Evolutionary conservation across 2,797 vertebrate species (phyloP).

Genomic region (Aplochiton taeniatus): DNA sequence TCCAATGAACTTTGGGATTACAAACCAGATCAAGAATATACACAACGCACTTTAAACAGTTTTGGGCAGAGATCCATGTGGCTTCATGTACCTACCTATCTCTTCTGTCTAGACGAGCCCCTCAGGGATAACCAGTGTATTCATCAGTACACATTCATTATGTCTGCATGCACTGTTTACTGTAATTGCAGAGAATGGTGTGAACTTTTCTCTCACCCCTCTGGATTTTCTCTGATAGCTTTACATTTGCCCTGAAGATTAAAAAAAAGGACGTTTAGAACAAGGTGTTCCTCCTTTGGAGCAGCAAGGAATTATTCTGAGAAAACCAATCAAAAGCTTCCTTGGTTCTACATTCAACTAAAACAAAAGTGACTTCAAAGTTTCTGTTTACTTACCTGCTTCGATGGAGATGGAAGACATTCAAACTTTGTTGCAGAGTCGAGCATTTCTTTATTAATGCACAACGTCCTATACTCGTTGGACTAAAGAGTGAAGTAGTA

Average conservation of each 20-base stretch:
- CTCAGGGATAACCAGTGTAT: constrained; percentile 11
- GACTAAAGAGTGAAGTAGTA: no score
- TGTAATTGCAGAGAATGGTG: constrained; percentile 40
- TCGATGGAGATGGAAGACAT: neutral
- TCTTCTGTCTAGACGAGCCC: neutral
- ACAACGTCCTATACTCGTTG: no score
- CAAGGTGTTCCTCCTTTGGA: neutral
- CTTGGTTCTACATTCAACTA: neutral
- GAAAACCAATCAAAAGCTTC: neutral
- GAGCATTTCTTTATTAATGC: no score
- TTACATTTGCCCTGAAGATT: neutral
- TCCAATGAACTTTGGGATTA: no score
- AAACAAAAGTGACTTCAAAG: neutral
- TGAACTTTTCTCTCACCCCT: constrained; percentile 16
- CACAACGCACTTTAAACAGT: no score
- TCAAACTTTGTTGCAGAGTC: neutral
- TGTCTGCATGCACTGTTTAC: constrained; percentile 43
- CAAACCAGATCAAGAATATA: no score
- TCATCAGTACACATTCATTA: constrained; percentile 31
- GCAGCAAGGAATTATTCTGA: neutral
- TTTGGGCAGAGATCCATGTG: no score
- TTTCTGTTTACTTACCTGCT: neutral
- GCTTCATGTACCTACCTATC: neutral
- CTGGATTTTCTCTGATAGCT: neutral
- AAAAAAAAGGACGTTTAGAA: neutral